Percentiles rank a stretch among this genome's conserved stretches.
Conservation (phyloP, 2,797 vertebrate species). For the Sebastes reedi region DNA sequence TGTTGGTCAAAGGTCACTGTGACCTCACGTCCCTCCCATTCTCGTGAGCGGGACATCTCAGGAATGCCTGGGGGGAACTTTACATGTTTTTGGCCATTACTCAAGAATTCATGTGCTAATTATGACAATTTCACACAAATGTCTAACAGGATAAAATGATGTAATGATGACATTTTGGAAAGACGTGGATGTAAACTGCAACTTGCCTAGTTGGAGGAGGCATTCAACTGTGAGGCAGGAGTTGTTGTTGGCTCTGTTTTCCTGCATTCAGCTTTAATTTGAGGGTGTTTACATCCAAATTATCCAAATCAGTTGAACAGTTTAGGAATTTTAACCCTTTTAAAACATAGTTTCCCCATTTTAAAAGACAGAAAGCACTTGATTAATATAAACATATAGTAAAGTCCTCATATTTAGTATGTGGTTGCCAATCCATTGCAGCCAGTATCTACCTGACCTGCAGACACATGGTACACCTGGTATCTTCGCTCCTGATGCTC, state of each 20-base stretch:
- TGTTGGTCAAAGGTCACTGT: too few relatives aligned
- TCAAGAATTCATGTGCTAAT: background rate
- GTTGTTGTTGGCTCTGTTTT: background rate
- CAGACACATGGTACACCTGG: background rate
- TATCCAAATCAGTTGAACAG: background rate
- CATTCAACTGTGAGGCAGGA: too few relatives aligned
- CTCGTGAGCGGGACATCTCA: background rate
- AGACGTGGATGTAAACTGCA: background rate
- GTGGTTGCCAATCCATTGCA: background rate
- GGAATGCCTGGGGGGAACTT: background rate
- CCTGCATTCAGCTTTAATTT: background rate
- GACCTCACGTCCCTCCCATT: too few relatives aligned
- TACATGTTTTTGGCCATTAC: background rate
- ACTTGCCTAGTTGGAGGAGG: background rate
- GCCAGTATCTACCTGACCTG: background rate
- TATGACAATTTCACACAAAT: background rate
- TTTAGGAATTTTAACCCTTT: background rate
- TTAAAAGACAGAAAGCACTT: background rate
- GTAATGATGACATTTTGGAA: background rate
- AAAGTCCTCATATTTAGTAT: background rate
- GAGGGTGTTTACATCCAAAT: background rate
- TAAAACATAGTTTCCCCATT: background rate
- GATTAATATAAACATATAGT: background rate
- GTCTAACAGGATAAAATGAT: background rate
- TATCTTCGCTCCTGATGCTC: background rate